Conservation (phyloP, 2,113 vertebrate genomes). For the Rhabdornis inornatus region DNA sequence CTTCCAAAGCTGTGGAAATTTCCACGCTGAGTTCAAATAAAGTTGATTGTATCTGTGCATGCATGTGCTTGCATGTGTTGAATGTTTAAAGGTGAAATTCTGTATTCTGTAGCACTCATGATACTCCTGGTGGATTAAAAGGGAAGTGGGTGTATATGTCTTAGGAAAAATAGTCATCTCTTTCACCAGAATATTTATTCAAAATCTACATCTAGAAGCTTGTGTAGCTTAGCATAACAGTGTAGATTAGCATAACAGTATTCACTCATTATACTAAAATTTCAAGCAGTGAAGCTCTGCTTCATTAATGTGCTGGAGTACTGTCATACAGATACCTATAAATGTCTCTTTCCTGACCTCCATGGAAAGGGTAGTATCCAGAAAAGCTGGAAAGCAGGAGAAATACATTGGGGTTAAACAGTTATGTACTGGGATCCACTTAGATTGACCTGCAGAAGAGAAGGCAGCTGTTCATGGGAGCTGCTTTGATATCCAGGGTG, state of each 20-base stretch:
- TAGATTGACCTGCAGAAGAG: not conserved
- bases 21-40: not conserved
- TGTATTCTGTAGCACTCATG: not conserved
- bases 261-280: not conserved
- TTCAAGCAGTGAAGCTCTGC: not conserved
- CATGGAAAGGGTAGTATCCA: not conserved
- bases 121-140: not conserved
- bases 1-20: not conserved
- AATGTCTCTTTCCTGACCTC: not conserved
- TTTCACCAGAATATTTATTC: fast-evolving
- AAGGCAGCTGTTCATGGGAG: not conserved
- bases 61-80: not conserved
- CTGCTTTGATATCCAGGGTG: not conserved
- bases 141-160: fast-evolving
- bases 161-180: not conserved
- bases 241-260: not conserved
- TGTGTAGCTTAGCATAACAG: not conserved
- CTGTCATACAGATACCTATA: not conserved
- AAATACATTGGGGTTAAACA: not conserved
- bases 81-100: not conserved
- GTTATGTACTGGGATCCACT: not conserved
- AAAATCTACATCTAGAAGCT: not conserved
- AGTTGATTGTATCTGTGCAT: not conserved
- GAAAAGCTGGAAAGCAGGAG: not conserved
- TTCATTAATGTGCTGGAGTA: not conserved